Percentiles rank a stretch among this genome's conserved stretches.
phyloP scores from a whole-genome alignment of 2,797 vertebrate genomes.

The Myripristis jacobus region DNA sequence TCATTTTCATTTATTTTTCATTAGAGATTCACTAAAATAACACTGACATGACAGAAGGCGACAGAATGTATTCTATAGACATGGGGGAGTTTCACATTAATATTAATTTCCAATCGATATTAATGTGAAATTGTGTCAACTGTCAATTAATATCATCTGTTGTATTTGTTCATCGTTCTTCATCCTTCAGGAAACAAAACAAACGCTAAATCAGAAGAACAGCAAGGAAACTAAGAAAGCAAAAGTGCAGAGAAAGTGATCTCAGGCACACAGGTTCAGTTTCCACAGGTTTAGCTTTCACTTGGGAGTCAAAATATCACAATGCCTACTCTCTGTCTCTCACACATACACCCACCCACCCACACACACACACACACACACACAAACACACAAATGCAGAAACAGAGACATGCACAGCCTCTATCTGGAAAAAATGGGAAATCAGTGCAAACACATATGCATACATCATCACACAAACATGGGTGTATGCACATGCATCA shows the following conservation, averaged over 20 bases:
- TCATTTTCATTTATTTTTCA: too few species aligned
- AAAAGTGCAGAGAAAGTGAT: neutral
- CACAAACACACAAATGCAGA: too few species aligned
- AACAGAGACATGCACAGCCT: neutral
- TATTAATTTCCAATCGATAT: too few species aligned
- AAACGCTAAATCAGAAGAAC: too few species aligned
- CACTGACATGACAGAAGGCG: too few species aligned
- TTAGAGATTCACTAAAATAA: too few species aligned
- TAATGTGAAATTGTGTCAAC: too few species aligned
- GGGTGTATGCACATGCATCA: conserved; percentile 22
- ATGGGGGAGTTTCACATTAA: too few species aligned
- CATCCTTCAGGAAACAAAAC: too few species aligned
- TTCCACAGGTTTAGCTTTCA: neutral
- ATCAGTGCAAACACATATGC: conserved; percentile 17
- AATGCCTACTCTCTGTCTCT: neutral
- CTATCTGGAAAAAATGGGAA: neutral
- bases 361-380: neutral
- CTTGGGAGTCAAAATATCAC: neutral
- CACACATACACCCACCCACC: neutral
- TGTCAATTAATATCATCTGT: too few species aligned
- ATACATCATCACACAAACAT: conserved; percentile 36
- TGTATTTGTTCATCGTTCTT: too few species aligned
- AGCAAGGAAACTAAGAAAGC: neutral
- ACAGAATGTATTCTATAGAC: too few species aligned
- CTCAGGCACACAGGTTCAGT: neutral